Evolutionary conservation across 2,888 invertebrate genomes (phyloP).

Genomic region (Cheiracanthium punctorium): DNA sequence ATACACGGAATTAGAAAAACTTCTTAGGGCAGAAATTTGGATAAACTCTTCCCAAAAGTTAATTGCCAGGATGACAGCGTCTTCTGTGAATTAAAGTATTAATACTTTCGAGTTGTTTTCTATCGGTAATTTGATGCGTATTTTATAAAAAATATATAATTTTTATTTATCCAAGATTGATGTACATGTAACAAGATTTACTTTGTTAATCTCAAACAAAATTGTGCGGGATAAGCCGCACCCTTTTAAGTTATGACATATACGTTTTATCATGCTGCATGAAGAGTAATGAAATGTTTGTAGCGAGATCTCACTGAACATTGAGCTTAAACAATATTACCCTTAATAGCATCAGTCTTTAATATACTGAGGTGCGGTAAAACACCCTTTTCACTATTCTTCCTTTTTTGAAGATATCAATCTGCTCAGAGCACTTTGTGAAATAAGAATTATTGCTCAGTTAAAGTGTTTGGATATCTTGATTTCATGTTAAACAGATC

Average conservation of each 20-base stretch:
- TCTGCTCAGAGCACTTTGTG: background rate
- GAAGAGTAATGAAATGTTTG: background rate
- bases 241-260: background rate
- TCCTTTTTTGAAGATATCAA: background rate
- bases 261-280: background rate
- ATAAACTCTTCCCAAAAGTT: background rate
- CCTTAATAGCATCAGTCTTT: background rate
- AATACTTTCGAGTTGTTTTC: background rate
- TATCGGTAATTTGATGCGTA: background rate
- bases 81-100: background rate
- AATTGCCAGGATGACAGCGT: background rate
- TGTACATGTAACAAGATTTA: conserved; percentile 5
- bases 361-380: background rate
- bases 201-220: conserved; percentile 6
- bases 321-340: background rate
- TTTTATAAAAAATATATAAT: background rate
- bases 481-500: too few relatives aligned
- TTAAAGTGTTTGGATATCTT: background rate
- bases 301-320: background rate
- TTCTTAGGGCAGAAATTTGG: background rate
- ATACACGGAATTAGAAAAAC: background rate
- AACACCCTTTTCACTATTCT: too few relatives aligned
- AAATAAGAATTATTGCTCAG: background rate
- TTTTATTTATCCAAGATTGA: conserved; percentile 2
- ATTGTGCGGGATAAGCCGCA: background rate